Evolutionary conservation across 1,140 invertebrate species (phyloP).

Genomic region (Diorhabda sublineata): DNA sequence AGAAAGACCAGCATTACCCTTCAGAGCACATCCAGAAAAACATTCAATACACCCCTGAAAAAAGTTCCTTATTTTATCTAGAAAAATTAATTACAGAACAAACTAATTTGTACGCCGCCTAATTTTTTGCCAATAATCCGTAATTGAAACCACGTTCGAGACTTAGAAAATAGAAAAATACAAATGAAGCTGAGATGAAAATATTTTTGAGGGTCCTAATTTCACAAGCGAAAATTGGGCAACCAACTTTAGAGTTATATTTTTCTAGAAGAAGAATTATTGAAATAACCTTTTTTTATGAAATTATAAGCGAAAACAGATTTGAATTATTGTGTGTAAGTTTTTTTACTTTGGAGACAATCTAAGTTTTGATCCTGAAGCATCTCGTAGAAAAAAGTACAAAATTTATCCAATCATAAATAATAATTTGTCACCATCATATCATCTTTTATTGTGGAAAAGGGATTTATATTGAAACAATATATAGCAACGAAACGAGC

Average conservation of each 20-base stretch:
- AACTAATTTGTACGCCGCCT: neutral
- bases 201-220: neutral
- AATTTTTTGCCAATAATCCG: neutral
- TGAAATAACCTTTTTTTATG: neutral
- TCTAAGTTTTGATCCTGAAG: neutral
- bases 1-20: too few relatives aligned
- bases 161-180: neutral
- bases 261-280: neutral
- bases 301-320: neutral
- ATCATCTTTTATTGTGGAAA: too few relatives aligned
- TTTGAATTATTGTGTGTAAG: neutral
- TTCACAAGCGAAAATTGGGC: neutral
- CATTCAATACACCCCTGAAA: neutral
- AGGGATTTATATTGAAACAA: too few relatives aligned
- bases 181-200: neutral
- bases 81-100: neutral
- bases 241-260: neutral
- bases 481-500: too few relatives aligned
- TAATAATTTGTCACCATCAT: too few relatives aligned
- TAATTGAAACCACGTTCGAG: neutral
- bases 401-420: too few relatives aligned
- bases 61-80: neutral
- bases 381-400: too few relatives aligned
- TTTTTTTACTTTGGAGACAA: neutral
- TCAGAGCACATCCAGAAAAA: too few relatives aligned